phyloP scores from a whole-genome alignment of 2,888 invertebrate genomes.

The Lasius fuliginosus region DNA sequence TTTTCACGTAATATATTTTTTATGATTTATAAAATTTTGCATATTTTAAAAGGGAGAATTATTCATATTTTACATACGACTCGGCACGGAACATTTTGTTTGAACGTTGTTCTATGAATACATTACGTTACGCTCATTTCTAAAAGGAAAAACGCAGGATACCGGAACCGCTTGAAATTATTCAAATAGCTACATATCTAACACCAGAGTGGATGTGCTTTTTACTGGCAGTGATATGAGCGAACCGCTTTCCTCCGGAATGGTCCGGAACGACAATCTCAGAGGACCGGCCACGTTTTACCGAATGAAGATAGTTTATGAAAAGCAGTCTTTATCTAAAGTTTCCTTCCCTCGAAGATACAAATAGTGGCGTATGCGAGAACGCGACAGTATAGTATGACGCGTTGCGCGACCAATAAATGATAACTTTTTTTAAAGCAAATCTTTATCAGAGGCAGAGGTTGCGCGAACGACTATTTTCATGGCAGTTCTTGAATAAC shows the following conservation, averaged over 20 bases:
- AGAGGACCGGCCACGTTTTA: constrained; percentile 29
- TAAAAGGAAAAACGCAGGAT: background rate
- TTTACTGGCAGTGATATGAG: constrained; percentile 31
- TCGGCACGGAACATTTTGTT: background rate
- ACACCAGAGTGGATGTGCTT: constrained; percentile 33
- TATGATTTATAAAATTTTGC: constrained; percentile 15
- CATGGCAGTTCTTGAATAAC: constrained; percentile 32
- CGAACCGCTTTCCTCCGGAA: constrained; percentile 2
- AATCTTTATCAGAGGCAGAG: constrained; percentile 40
- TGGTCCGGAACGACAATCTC: constrained; percentile 42
- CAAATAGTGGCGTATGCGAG: constrained; percentile 9
- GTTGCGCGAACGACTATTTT: constrained; percentile 12
- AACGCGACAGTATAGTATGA: constrained; percentile 11
- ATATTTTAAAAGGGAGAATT: background rate
- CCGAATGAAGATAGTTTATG: constrained; percentile 56
- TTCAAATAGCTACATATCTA: constrained; percentile 44
- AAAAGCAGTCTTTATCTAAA: constrained; percentile 46
- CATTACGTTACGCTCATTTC: constrained; percentile 11
- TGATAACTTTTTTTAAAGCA: constrained; percentile 50
- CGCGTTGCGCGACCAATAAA: constrained; percentile 41
- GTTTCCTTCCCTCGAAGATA: background rate
- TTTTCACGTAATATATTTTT: background rate
- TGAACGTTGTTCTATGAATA: background rate
- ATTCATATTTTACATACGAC: background rate
- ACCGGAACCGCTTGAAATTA: constrained; percentile 24